A percentile compares a stretch with the other conserved stretches of the same genome.
Evolutionary conservation across 2,888 invertebrate genomes (phyloP).

Genomic region (Drosophila anomelani): DNA sequence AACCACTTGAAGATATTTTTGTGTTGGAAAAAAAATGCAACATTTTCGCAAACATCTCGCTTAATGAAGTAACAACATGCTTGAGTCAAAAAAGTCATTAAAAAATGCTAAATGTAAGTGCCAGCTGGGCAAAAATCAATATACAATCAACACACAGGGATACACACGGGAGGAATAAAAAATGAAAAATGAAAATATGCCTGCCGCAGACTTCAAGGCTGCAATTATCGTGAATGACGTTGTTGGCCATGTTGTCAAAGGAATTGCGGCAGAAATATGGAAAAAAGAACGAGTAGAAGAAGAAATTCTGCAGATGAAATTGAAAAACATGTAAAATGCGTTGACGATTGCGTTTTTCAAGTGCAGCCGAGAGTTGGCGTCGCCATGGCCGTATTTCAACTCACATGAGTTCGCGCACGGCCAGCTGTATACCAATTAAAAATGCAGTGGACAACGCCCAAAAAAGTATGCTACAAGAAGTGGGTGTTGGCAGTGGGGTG

Average conservation of each 20-base stretch:
- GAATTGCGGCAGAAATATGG: slow-evolving; percentile 46
- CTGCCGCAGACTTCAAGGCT: slow-evolving; percentile 63
- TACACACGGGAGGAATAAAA: slow-evolving; percentile 1
- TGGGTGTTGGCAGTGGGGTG: neutral
- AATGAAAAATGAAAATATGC: slow-evolving; percentile 26
- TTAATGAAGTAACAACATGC: slow-evolving; percentile 76
- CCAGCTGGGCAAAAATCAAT: slow-evolving; percentile 61
- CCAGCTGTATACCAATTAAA: slow-evolving; percentile 72
- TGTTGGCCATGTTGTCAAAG: slow-evolving; percentile 58
- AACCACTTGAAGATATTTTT: slow-evolving; percentile 61
- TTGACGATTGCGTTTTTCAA: slow-evolving; percentile 75
- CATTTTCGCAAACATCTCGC: slow-evolving; percentile 62
- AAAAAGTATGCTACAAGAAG: slow-evolving; percentile 59
- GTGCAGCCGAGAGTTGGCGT: slow-evolving; percentile 49
- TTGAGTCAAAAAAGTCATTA: slow-evolving; percentile 65
- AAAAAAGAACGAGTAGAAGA: slow-evolving; percentile 11
- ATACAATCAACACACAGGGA: slow-evolving; percentile 65
- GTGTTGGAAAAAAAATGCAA: slow-evolving; percentile 49
- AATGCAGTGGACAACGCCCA: slow-evolving; percentile 77
- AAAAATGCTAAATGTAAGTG: slow-evolving; percentile 70
- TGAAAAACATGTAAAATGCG: slow-evolving; percentile 59
- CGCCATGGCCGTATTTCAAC: slow-evolving; percentile 12
- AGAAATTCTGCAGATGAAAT: slow-evolving; percentile 30
- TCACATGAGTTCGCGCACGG: slow-evolving; percentile 34
- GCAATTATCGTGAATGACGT: slow-evolving; percentile 62